Base-by-base conservation (phyloP, 2,113 vertebrate genomes). In the Smithornis capensis region DNA sequence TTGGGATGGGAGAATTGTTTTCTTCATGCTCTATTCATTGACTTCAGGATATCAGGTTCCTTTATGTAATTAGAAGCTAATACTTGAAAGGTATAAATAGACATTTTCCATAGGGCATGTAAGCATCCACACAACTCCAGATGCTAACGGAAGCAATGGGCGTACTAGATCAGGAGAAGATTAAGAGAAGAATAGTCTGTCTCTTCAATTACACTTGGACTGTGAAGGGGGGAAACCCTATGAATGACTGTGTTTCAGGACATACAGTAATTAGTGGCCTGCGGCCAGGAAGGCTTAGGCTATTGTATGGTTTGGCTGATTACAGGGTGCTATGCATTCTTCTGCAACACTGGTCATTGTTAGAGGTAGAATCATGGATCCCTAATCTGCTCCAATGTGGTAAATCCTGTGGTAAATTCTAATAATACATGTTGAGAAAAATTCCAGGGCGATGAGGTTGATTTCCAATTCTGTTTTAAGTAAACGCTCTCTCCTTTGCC, bases 371-470 rank as follows among this genome's bases (percentile, higher is more conserved):
- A 86, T 96, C 92, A 93, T 0, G 2, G 52, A 42, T 57, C 40
- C 37, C 37, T 60, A 53, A 90, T 77, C 79, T 90, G 29, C 40
- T 83, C 31, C 0, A 1, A 14, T 42, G 56, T 35, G 78, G 59
- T 55, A 94, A 94, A 93, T 74, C 85, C 85, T 81, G 56, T 78
- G 79, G 52, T 0, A 0, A n/a, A 56, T 83, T 81, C 88, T 95
- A 96, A 93, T 94, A 86, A 93, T 89, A 92, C 25, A 76, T 76
- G 42, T 87, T 22, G 73, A 93, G 80, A 68, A 78, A 71, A 90
- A 89, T 96, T 90, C 94, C 92, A 82, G 35, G 37, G 49, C 25
- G 80, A 52, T 96, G 90, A 96, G 14, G 38, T 57, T 83, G 63
- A 52, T 88, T 92, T 91, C 75, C 82, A 96, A 38, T 47, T 81